These are phyloP conservation scores for Euphonia xanthogaster DNA, from an alignment of 2,797 vertebrate species.

Conservation along the genomic window DNA sequence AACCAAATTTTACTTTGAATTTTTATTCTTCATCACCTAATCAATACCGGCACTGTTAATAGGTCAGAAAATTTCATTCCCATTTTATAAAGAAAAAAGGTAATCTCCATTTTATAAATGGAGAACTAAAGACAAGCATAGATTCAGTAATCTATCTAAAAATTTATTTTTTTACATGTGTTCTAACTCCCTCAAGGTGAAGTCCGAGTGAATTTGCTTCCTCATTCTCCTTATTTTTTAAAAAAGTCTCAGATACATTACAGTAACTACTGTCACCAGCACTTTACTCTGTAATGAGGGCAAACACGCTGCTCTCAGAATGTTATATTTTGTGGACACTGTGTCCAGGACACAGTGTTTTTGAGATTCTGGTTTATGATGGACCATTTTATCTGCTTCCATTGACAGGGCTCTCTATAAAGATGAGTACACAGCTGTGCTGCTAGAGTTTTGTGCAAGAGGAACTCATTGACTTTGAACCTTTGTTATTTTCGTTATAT, in stretches of 20 bases:
- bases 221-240: not conserved
- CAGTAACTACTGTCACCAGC: not conserved
- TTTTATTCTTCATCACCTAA: not conserved
- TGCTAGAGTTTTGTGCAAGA: not conserved
- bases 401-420: not conserved
- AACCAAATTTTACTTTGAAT: not conserved
- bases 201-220: not conserved
- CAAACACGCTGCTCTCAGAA: not conserved
- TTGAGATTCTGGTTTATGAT: not conserved
- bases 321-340: not conserved
- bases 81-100: not conserved
- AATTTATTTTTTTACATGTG: not conserved
- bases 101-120: not conserved
- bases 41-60: not conserved
- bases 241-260: not conserved
- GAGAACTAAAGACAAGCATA: not conserved
- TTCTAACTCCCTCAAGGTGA: not conserved
- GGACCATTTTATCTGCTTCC: not conserved
- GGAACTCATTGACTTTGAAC: slow-evolving; percentile 52
- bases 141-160: not conserved
- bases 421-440: not conserved
- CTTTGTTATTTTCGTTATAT: not conserved
- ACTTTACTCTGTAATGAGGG: not conserved
- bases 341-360: not conserved
- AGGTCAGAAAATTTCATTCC: not conserved